Conservation (phyloP, 2,888 invertebrate genomes). For the Cryptops parisi region DNA sequence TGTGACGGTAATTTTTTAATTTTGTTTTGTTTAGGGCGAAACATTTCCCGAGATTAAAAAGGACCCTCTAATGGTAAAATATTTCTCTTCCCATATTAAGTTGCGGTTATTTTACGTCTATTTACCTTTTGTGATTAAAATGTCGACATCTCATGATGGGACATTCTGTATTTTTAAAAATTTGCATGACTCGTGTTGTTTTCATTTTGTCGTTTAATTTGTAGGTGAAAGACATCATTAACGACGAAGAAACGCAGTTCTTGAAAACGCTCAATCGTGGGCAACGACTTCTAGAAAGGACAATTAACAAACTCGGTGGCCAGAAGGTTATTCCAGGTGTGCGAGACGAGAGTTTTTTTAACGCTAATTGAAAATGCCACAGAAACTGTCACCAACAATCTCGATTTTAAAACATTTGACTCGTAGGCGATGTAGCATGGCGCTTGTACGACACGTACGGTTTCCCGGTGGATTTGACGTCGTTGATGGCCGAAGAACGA, state of each 20-base stretch:
- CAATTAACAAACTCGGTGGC: slow-evolving; percentile 59
- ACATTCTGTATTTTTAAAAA: not conserved
- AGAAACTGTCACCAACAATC: not conserved
- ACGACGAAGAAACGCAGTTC: slow-evolving; percentile 96
- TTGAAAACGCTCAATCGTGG: slow-evolving; percentile 88
- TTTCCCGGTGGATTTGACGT: slow-evolving; percentile 94
- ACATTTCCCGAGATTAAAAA: slow-evolving; percentile 54
- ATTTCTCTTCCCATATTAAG: too few species aligned
- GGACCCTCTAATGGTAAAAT: slow-evolving; percentile 77
- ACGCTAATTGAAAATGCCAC: not conserved
- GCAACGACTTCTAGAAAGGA: slow-evolving; percentile 74
- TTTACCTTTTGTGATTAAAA: too few species aligned
- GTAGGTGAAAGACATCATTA: slow-evolving; percentile 70
- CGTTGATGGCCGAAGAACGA: slow-evolving; percentile 94
- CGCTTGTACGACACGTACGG: slow-evolving; percentile 97
- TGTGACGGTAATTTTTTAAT: too few species aligned
- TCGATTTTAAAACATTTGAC: not conserved
- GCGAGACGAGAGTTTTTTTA: too few species aligned
- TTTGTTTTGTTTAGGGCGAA: slow-evolving; percentile 34
- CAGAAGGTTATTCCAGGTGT: slow-evolving; percentile 56
- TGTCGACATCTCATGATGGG: too few species aligned
- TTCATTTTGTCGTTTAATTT: not conserved
- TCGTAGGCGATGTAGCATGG: slow-evolving; percentile 88
- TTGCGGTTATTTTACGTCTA: too few species aligned
- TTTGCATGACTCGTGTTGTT: not conserved